Conservation (phyloP, 1,140 invertebrate species). For the Dendrolimus punctatus region DNA sequence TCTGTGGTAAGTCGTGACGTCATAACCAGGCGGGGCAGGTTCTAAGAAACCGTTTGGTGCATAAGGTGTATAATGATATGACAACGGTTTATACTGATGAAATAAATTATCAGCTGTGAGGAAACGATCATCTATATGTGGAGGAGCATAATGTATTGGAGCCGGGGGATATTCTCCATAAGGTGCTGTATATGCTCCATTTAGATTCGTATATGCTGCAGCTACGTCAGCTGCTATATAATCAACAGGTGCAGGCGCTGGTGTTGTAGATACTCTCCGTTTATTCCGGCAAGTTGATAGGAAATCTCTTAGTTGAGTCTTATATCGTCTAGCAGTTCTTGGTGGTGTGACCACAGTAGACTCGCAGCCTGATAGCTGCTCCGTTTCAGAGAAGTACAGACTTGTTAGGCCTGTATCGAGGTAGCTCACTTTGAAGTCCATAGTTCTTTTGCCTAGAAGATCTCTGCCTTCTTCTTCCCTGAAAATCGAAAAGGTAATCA, state of each 20-base stretch:
- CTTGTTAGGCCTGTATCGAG: conserved; percentile 92
- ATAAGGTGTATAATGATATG: conserved; percentile 82
- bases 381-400: conserved; percentile 89
- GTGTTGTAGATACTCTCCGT: conserved; percentile 80
- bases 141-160: conserved; percentile 81
- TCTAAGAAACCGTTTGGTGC: conserved; percentile 87
- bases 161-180: conserved; percentile 73
- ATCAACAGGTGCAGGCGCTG: conserved; percentile 60
- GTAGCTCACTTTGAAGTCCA: conserved; percentile 99
- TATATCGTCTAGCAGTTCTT: conserved; percentile 88
- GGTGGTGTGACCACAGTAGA: conserved; percentile 77
- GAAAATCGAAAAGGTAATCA: conserved; percentile 33
- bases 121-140: conserved; percentile 82
- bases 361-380: conserved; percentile 80
- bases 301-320: conserved; percentile 93
- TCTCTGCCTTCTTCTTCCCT: conserved; percentile 99
- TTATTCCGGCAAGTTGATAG: conserved; percentile 93
- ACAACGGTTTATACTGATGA: conserved; percentile 85
- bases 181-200: conserved; percentile 82
- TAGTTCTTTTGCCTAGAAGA: conserved; percentile 95
- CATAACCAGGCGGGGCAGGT: conserved; percentile 71
- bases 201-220: conserved; percentile 86
- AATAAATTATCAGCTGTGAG: conserved; percentile 87
- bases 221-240: conserved; percentile 76
- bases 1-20: conserved; percentile 53